These are phyloP conservation scores for Chloroceryle aenea DNA, from an alignment of 2,113 vertebrate genomes.

Conservation along the genomic window DNA sequence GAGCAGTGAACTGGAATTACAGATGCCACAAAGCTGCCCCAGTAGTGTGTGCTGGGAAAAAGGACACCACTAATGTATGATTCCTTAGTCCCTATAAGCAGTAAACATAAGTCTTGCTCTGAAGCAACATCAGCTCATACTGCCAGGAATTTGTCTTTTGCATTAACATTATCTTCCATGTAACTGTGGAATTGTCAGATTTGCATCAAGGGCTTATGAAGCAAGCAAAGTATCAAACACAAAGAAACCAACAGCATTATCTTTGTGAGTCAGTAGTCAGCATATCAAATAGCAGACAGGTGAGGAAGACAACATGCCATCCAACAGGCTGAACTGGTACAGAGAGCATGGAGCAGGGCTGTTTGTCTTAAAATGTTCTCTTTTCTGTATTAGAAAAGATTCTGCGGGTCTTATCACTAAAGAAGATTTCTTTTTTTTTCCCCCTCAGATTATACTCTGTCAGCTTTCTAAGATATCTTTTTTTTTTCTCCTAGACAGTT, in stretches of 20 bases:
- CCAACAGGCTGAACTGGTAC: neutral
- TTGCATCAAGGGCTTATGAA: neutral
- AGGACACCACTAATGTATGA: neutral
- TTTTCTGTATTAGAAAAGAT: neutral
- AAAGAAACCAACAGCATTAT: fast-evolving
- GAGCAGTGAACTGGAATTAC: neutral
- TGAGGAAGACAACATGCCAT: neutral
- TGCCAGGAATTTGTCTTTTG: neutral
- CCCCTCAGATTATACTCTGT: neutral
- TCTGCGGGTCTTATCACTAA: neutral
- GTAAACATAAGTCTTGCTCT: neutral
- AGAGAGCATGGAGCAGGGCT: neutral
- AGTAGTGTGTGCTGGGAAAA: neutral
- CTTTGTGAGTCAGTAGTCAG: neutral
- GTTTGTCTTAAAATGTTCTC: neutral
- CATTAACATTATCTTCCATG: neutral
- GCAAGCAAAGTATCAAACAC: neutral
- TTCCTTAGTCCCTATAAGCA: neutral
- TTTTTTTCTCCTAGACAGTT: neutral
- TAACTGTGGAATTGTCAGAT: neutral
- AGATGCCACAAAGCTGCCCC: neutral
- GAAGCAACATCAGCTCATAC: neutral
- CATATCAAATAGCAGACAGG: neutral
- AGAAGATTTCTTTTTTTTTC: neutral
- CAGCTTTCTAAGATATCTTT: neutral